phyloP scores from a whole-genome alignment of 2,797 vertebrate genomes.

The Cyclopterus lumpus region DNA sequence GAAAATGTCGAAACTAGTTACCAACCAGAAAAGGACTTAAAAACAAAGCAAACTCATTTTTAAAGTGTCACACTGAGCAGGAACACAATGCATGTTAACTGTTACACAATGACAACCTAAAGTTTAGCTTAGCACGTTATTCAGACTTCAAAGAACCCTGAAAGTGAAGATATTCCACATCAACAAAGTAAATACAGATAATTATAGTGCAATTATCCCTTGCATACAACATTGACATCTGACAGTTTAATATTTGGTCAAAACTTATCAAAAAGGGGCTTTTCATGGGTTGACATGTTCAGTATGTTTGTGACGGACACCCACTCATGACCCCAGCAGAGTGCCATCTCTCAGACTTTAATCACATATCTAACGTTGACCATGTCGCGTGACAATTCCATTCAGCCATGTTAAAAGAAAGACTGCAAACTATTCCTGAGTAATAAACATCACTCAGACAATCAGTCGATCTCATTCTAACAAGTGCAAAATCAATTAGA shows the following conservation, averaged over 20 bases:
- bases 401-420: constrained; percentile 34
- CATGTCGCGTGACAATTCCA: constrained; percentile 3
- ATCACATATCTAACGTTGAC: constrained; percentile 9
- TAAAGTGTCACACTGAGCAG: not conserved
- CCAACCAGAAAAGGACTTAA: not conserved
- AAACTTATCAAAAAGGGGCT: not conserved
- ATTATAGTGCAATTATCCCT: not conserved
- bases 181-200: not conserved
- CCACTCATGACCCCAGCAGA: not conserved
- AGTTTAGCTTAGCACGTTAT: not conserved
- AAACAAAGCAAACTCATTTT: not conserved
- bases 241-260: not conserved
- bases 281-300: not conserved
- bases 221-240: not conserved
- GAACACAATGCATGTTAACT: not conserved
- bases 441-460: constrained; percentile 18
- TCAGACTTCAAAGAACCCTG: not conserved
- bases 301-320: not conserved
- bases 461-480: constrained; percentile 15
- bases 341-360: not conserved
- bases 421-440: not conserved
- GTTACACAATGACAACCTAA: not conserved
- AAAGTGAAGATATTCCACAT: not conserved
- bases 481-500: constrained; percentile 34
- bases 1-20: not conserved